Evolutionary conservation across 2,113 vertebrate species (phyloP).

Genomic region (Sinocyclocheilus anshuiensis): DNA sequence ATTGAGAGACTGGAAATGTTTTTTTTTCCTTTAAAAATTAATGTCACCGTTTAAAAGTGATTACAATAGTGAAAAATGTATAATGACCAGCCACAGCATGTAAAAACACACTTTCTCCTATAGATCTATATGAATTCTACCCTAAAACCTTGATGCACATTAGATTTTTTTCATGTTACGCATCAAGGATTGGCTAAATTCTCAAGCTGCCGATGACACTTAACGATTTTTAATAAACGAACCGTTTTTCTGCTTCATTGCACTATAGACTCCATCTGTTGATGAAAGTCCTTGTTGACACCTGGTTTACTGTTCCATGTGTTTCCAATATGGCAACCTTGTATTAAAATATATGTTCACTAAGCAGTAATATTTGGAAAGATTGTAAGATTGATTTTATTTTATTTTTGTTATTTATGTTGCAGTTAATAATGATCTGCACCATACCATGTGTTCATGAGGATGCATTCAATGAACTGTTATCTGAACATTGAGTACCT

Average conservation of each 20-base stretch:
- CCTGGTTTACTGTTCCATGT: background rate
- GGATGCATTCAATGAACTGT: background rate
- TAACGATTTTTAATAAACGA: background rate
- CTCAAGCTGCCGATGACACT: background rate
- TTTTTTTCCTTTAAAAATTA: background rate
- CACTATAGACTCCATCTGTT: slow-evolving; percentile 18
- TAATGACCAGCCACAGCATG: background rate
- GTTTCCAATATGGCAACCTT: slow-evolving; percentile 3
- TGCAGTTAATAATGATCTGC: background rate
- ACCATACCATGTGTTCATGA: background rate
- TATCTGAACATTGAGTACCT: background rate
- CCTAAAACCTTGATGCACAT: background rate
- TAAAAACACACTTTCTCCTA: background rate
- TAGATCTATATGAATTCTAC: background rate
- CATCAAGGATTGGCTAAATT: background rate
- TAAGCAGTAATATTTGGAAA: background rate
- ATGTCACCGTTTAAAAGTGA: background rate
- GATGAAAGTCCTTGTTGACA: slow-evolving; percentile 10
- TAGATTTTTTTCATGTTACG: background rate
- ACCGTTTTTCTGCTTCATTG: slow-evolving; percentile 26
- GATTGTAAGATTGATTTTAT: background rate
- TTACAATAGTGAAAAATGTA: background rate
- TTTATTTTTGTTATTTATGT: background rate
- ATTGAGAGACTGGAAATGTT: background rate
- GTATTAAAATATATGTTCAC: slow-evolving; percentile 15